Conservation (phyloP, 2,113 vertebrate species). For the Petrocephalus zakoni region DNA sequence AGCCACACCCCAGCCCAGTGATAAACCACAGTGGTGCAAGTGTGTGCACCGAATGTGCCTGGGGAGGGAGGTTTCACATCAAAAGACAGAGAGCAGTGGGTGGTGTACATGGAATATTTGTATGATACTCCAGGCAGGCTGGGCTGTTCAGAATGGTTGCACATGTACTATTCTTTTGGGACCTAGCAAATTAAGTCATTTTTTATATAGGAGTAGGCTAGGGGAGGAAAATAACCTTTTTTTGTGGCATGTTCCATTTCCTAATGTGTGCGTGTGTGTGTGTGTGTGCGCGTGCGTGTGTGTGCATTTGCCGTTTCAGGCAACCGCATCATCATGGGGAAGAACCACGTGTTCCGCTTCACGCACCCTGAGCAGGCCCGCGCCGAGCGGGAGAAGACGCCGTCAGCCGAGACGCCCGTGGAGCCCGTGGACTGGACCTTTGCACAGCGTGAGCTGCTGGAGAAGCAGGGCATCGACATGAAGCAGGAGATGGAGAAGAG, state of each 20-base stretch:
- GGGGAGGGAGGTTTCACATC: background rate
- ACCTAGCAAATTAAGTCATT: background rate
- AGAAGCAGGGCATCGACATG: slow-evolving; percentile 99
- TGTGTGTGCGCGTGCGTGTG: background rate
- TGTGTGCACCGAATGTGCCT: background rate
- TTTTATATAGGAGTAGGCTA: background rate
- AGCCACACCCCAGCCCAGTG: background rate
- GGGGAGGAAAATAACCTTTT: background rate
- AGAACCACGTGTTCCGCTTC: slow-evolving; percentile 97
- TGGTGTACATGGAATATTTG: background rate
- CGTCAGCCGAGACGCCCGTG: slow-evolving; percentile 91
- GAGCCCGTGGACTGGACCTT: slow-evolving; percentile 99
- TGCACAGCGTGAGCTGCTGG: slow-evolving; percentile 92
- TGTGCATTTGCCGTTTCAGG: slow-evolving; percentile 55
- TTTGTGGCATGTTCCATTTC: background rate
- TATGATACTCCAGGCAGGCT: background rate
- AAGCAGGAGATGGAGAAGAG: slow-evolving; percentile 99
- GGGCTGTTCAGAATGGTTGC: background rate
- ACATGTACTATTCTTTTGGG: background rate
- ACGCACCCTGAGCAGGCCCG: slow-evolving; percentile 97
- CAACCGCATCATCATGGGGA: slow-evolving; percentile 98
- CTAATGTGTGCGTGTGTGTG: background rate
- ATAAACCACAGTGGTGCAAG: background rate
- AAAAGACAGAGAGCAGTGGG: background rate
- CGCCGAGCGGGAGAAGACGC: slow-evolving; percentile 93